Evolutionary conservation across 2,888 invertebrate genomes (phyloP), one percentile per base, ranked within the genome.

Genomic region (Taenaris catops): DNA sequence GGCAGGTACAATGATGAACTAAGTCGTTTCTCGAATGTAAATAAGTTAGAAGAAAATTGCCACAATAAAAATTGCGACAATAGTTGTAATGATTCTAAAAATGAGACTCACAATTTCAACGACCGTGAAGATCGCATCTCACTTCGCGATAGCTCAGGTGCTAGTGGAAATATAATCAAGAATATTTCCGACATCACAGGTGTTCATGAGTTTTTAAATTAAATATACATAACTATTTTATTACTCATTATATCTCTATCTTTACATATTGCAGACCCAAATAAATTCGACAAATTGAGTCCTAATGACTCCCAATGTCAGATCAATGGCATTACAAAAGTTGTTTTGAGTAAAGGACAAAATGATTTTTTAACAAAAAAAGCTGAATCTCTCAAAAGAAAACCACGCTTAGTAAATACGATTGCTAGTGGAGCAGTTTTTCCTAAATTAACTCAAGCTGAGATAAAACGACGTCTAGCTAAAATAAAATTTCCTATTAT

Each of bases 401-500:
- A 59, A 45, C 42, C 55, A 17, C 53, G 52, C 7, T 38, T 60
- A 38, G 49, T 55, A 38, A 50, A 55, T 1, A 60, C 59, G 7
- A 55, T 61, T 44, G 58, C 61, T 1, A 37, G 41, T 46, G 40
- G 54, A 51, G 24, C 17, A 1, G 16, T 23, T 23, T 47, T 51
- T 36, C 54, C 56, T 12, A 74, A 71, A 53, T 44, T 69, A 19
- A 71, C 70, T 2, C 53, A 53, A 51, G 46, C 60, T 18, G 78
- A 79, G 35, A 69, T 76, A 25, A 75, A 60, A 49, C 63, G 63
- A 37, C 63, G 57, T 34, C 39, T 80, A 4, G 55, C 60, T 12
- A 56, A 51, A 18, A 38, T 71, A 3, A 73, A 56, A 51, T 80
- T 66, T 42, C 81, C 81, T 2, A 44, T 80, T 8, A 53, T 72